Evolutionary conservation across 2,113 vertebrate genomes (phyloP).

Genomic region (Scytalopus superciliaris): DNA sequence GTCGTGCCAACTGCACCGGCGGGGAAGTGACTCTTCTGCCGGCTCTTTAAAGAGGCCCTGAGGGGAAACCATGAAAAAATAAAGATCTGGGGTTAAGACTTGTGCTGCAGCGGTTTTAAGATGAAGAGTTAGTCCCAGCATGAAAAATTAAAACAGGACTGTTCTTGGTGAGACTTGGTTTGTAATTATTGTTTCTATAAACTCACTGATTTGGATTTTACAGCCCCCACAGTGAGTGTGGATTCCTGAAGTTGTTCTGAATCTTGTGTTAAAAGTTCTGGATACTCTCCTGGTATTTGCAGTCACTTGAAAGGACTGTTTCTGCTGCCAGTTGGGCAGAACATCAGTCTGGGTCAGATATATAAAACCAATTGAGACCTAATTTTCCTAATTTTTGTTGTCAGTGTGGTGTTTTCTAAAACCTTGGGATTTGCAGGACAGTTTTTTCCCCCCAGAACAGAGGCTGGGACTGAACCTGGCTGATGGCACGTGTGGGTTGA

Average conservation of each 20-base stretch:
- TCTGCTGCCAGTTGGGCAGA: not conserved
- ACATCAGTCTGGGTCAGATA: not conserved
- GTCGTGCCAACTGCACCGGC: constrained; percentile 67
- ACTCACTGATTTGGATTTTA: not conserved
- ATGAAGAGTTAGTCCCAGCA: not conserved
- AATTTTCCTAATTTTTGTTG: not conserved
- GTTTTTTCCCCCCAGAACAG: not conserved
- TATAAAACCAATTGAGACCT: not conserved
- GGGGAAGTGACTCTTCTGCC: constrained; percentile 66
- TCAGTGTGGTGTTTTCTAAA: too few relatives aligned
- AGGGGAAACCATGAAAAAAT: constrained; percentile 53
- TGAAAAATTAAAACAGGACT: not conserved
- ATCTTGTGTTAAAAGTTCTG: not conserved
- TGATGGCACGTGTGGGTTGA: rapidly evolving
- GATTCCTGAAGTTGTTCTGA: not conserved
- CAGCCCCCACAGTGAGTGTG: not conserved
- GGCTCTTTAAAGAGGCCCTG: constrained; percentile 67
- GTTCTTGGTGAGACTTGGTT: not conserved
- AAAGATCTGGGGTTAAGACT: constrained; percentile 42
- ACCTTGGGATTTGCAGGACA: too few relatives aligned
- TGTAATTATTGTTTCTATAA: too few relatives aligned
- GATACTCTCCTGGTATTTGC: not conserved
- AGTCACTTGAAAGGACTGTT: not conserved
- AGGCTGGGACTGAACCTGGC: not conserved
- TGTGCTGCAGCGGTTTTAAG: not conserved